Evolutionary conservation across 2,797 vertebrate species (phyloP), one percentile per base, ranked within the genome.

Genomic region (Crocidura indochinensis): DNA sequence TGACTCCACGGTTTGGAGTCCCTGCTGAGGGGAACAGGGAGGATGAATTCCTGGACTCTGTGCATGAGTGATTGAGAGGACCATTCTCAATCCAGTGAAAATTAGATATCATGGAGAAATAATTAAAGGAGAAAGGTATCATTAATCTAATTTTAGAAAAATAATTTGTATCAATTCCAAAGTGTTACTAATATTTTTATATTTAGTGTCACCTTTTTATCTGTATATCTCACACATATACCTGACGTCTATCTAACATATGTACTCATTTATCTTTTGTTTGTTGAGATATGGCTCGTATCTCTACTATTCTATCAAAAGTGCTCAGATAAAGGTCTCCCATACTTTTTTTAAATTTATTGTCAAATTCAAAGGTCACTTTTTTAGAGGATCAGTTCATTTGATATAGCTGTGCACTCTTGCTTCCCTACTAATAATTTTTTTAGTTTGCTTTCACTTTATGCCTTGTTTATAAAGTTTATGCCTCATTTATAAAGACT

Each of bases 141-240:
- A 64, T n/a, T 1, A 29, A 14, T 44, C 8, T 27, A 29, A 9
- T 26, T 81, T 82, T 65, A 90, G 31, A 87, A 15, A 49, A 10
- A 65, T n/a, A 72, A 8, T 26, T 29, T 91, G 22, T 77, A 44
- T 78, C 38, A 64, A 29, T 68, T 85, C 26, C 51, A 88, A 78
- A 65, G 6, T 73, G 20, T 44, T 44, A 15, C 44, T 19, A 46
- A 26, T 72, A 82, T 20, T 62, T 0, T 27, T 10, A 51, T 51
- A 51, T 51, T 15, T 51, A 15, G 14, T 51, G 51, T 7, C 51
- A 51, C 51, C 2, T 38, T 38, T 38, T 5, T 38, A 2, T 38
- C 51, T 51, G 51, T 15, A 10, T 51, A 51, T 51, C 3, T 51
- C 51, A 51, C 51, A 51, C 2, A 7, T 10, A 51, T 51, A 51